Evolutionary conservation across 1,140 invertebrate species (phyloP), one percentile per base, ranked within the genome.

Genomic region (Drosophila orena): DNA sequence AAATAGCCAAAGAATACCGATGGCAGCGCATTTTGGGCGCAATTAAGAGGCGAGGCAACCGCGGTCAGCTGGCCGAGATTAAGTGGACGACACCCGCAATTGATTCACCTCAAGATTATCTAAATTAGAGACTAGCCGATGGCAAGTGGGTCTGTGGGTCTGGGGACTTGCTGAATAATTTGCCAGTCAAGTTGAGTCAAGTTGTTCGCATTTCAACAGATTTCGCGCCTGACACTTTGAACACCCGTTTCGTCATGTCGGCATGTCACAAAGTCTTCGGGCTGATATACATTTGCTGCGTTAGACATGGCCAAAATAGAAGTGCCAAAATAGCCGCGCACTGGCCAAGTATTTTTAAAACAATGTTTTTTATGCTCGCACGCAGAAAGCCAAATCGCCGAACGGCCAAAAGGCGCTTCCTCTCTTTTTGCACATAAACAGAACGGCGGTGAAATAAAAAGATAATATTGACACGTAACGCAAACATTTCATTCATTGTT

Each of bases 401-500:
- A 24, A 0, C 4, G 24, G n/a, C 79, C 79, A 52, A 79, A 54
- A 66, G 30, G 30, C 56, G 78, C 65, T 81, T 86, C 68, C 49
- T 72, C 49, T 47, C 56, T 55, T 44, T 44, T 17, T 58, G 64
- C 74, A 76, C 64, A 88, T 86, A 88, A 88, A 89, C 83, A 89
- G 83, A 83, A 58, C 47, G 79, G 35, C 42, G 66, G 52, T 59
- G 53, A 68, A 68, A 55, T 70, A 57, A 79, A 57, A 88, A 75
- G 50, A 89, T 72, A 88, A 83, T 90, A 88, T 88, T 88, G 84
- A 89, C 84, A 84, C 69, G 72, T 68, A 79, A 83, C 59, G 68
- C 81, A 89, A 89, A 89, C 84, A 84, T 80, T 88, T 88, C 79
- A 89, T 88, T 89, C 84, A 88, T 89, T 88, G 72, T 80, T 84